Base-by-base conservation (phyloP, 2,888 invertebrate genomes). In the Drosophila macrothrix region DNA sequence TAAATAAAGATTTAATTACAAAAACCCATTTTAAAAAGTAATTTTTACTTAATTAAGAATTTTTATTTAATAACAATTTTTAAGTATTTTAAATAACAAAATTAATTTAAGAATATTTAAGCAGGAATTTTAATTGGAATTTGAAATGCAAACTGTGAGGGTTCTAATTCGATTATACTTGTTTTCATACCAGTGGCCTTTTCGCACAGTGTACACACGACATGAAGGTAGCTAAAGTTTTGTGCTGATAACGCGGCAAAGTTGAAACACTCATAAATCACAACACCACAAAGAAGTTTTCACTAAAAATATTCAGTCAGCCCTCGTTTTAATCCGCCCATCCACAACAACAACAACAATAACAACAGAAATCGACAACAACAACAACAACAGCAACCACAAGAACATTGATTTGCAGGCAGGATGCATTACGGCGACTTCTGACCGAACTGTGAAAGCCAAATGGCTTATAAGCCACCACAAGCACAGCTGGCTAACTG, bases 191-290 rank as follows among this genome's bases (percentile, higher is more conserved):
- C 7, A 2, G 3, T 19, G 19, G 1, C 4, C 5, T 14, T 39
- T 56, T 39, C n/a, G n/a, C n/a, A 0, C 39, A 29, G 56, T 56
- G 56, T 31, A 58, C 16, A 58, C 41, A 43, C 58, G 10, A 58
- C 33, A 46, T 65, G 61, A 67, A 72, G 82, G 68, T 78, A 82
- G 68, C 78, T 74, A 90, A 87, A 90, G 78, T 90, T 82, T 87
- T 80, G n/a, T 76, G 81, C 88, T 80, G 87, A 87, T 87, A 87
- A 78, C 89, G 90, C 86, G 82, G 76, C 78, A 88, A 90, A 87
- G 87, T 87, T 90, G 82, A 80, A 87, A 85, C 71, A 86, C 78
- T 86, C 90, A 87, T 87, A 87, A 87, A 87, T 87, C 87, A 87
- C 90, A 83, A 90, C 87, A 87, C 88, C 84, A 82, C 78, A 83